Percentiles rank a stretch among this genome's conserved stretches.
Evolutionary conservation across 2,888 invertebrate species (phyloP).

Genomic region (Galerucella calmariensis): DNA sequence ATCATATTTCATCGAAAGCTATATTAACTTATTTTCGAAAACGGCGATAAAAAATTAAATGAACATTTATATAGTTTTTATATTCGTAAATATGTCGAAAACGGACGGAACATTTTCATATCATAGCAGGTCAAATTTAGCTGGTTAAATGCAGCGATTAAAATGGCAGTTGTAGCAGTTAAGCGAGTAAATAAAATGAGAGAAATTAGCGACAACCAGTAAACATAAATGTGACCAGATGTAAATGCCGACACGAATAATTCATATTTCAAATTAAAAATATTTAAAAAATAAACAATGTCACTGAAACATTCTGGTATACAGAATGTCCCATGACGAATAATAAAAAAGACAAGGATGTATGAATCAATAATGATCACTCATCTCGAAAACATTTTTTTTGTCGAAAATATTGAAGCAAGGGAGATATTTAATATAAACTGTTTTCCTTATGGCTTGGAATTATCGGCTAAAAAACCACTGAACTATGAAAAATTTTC

Average conservation of each 20-base stretch:
- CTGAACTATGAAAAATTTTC: too few relatives aligned
- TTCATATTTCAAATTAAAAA: not conserved
- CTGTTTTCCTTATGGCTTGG: too few relatives aligned
- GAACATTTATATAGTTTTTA: not conserved
- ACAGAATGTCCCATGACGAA: not conserved
- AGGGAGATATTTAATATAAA: too few relatives aligned
- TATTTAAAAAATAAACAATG: not conserved
- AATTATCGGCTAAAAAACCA: too few relatives aligned
- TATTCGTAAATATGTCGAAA: not conserved
- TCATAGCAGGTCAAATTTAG: not conserved
- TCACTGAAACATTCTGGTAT: not conserved
- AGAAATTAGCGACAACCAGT: not conserved
- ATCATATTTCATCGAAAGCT: not conserved
- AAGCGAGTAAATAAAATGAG: not conserved
- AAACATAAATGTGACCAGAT: conserved; percentile 1
- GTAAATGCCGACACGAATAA: not conserved
- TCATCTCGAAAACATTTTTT: too few relatives aligned
- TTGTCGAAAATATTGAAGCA: too few relatives aligned
- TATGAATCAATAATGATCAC: too few relatives aligned
- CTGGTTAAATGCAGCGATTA: not conserved
- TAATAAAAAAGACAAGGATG: not conserved
- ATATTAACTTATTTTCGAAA: not conserved
- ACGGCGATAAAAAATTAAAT: not conserved
- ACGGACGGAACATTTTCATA: not conserved
- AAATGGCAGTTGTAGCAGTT: not conserved